phyloP scores from a whole-genome alignment of 2,113 vertebrate species.

The Antechinus flavipes region DNA sequence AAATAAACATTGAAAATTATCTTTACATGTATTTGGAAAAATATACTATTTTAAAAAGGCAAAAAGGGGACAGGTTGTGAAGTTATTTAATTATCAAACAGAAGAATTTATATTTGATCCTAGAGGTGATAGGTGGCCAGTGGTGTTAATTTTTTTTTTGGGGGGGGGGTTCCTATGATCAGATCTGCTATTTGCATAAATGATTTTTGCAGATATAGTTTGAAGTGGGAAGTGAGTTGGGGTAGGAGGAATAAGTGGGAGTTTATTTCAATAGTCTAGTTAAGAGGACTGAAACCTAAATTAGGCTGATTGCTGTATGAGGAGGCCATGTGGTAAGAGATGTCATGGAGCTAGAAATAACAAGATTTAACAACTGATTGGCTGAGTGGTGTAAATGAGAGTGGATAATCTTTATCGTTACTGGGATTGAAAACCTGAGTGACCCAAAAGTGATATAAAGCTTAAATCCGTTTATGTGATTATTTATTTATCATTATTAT shows the following conservation, averaged over 20 bases:
- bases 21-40: too few species aligned
- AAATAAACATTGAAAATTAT: too few species aligned
- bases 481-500: too few species aligned
- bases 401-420: not conserved
- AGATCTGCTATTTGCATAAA: not conserved
- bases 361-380: not conserved
- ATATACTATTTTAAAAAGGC: too few species aligned
- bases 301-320: too few species aligned
- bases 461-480: not conserved
- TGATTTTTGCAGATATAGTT: not conserved
- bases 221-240: not conserved
- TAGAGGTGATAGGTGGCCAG: not conserved
- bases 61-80: not conserved
- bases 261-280: not conserved
- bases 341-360: too few species aligned
- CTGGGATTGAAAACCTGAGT: not conserved
- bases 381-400: not conserved
- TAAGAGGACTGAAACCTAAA: not conserved
- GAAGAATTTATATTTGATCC: not conserved
- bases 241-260: not conserved
- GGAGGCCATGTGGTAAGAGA: too few species aligned
- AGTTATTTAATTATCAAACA: not conserved
- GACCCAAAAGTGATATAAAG: not conserved
- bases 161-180: not conserved
- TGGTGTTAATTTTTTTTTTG: too few species aligned